Evolutionary conservation across 1,140 invertebrate species (phyloP).

Genomic region (Zaprionus camerounensis): DNA sequence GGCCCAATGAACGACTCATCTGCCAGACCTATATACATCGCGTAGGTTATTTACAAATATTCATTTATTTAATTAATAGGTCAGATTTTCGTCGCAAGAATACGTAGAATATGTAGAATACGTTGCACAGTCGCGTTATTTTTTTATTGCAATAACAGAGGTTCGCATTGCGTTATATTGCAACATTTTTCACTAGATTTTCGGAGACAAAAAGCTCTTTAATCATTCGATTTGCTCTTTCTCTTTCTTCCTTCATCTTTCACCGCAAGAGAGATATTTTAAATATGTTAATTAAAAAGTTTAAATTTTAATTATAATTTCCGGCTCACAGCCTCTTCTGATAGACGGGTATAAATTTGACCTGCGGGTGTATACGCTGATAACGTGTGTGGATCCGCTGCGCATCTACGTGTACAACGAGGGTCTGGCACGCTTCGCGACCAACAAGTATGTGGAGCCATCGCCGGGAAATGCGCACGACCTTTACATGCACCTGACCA

Average conservation of each 20-base stretch:
- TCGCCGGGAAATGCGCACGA: constrained; percentile 91
- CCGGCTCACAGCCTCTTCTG: constrained; percentile 88
- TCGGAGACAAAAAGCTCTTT: too few relatives aligned
- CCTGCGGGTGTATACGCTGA: constrained; percentile 95
- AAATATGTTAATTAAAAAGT: background rate
- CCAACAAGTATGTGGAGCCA: constrained; percentile 92
- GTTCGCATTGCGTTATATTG: too few relatives aligned
- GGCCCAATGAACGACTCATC: constrained; percentile 91
- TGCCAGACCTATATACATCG: constrained; percentile 91
- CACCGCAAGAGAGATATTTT: background rate
- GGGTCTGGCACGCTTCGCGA: constrained; percentile 96
- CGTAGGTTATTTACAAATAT: constrained; percentile 35
- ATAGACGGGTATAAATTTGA: constrained; percentile 99
- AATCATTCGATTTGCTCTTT: too few relatives aligned
- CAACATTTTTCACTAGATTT: too few relatives aligned
- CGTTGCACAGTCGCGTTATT: too few relatives aligned
- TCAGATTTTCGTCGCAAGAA: too few relatives aligned
- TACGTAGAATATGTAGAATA: too few relatives aligned
- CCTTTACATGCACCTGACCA: constrained; percentile 98
- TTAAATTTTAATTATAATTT: background rate
- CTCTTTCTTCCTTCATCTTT: too few relatives aligned
- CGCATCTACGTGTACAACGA: constrained; percentile 98
- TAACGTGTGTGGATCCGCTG: constrained; percentile 97
- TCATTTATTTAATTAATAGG: too few relatives aligned
- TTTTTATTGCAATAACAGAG: too few relatives aligned